Evolutionary conservation across 2,888 invertebrate species (phyloP).

Genomic region (Stegana nigrithorax): DNA sequence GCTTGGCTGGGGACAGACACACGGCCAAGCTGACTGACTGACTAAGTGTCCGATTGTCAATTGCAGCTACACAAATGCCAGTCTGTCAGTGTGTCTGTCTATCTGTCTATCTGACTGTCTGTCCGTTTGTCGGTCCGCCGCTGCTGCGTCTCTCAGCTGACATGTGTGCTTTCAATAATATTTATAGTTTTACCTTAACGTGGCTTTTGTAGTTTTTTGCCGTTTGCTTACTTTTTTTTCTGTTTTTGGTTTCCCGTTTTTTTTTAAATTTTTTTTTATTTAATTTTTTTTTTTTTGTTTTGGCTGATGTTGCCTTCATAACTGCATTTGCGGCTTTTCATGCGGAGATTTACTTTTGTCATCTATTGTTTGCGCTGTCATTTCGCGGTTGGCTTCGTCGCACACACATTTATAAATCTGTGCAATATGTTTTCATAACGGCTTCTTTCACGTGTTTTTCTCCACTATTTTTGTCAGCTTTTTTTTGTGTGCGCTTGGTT

Average conservation of each 20-base stretch:
- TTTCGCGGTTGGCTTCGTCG: not conserved
- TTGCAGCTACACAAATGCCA: too few species aligned
- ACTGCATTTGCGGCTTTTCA: constrained; percentile 2
- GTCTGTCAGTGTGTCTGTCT: too few species aligned
- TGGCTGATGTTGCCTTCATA: not conserved
- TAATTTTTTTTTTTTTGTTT: not conserved
- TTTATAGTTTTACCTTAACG: too few species aligned
- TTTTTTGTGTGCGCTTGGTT: not conserved
- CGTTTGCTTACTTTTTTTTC: too few species aligned
- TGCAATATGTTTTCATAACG: not conserved
- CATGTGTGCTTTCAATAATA: too few species aligned
- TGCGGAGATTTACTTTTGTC: constrained; percentile 5
- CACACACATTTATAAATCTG: not conserved
- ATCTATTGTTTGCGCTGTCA: not conserved
- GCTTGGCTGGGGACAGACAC: too few species aligned
- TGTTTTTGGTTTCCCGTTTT: too few species aligned
- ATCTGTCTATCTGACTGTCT: too few species aligned
- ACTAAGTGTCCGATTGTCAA: not conserved
- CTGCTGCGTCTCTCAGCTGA: too few species aligned
- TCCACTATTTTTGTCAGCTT: not conserved
- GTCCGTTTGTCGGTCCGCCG: too few species aligned
- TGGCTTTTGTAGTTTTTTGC: too few species aligned
- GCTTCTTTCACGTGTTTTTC: not conserved
- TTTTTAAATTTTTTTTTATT: not conserved
- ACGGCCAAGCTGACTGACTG: not conserved